Conservation (phyloP, 2,113 vertebrate genomes). For the Ceyx margarethae region DNA sequence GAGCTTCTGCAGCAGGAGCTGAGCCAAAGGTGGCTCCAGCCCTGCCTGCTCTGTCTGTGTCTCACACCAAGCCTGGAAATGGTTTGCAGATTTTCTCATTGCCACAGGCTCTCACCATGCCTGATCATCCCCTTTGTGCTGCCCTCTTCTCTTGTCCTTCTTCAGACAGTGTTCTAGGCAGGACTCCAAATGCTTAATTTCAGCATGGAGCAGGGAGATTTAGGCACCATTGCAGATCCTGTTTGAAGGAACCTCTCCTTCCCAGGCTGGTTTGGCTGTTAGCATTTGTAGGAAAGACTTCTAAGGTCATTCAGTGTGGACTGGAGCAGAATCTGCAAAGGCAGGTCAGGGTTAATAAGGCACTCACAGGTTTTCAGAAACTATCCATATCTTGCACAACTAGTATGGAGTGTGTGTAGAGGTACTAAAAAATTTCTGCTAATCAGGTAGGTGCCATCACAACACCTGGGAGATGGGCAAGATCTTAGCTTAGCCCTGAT, state of each 20-base stretch:
- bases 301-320: neutral
- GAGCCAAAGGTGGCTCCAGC: neutral
- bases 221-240: neutral
- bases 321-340: neutral
- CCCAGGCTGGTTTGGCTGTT: fast-evolving
- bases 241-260: neutral
- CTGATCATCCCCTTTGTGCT: neutral
- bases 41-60: neutral
- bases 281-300: neutral
- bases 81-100: neutral
- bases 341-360: neutral
- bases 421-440: neutral
- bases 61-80: neutral
- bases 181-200: neutral
- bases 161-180: neutral
- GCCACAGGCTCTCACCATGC: neutral
- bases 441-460: neutral
- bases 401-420: neutral
- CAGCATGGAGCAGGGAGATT: neutral
- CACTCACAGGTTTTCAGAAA: neutral
- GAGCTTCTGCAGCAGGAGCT: neutral
- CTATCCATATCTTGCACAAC: neutral
- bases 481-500: neutral
- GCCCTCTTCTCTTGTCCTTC: neutral
- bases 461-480: neutral